Base-by-base conservation (phyloP, 1,140 invertebrate species). In the Drosophila navojoa region DNA sequence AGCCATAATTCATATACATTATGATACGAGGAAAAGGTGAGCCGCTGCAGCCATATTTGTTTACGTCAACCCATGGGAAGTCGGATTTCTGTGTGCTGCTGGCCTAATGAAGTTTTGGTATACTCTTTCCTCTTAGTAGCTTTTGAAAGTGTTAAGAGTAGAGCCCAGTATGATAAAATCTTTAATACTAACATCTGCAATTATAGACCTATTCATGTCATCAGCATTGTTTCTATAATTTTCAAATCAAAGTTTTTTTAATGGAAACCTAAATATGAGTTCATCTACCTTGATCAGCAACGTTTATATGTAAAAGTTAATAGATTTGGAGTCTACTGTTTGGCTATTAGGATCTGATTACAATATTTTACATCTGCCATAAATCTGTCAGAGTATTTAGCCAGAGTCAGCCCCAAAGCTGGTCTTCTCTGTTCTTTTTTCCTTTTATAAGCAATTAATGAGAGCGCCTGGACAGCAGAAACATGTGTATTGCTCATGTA, bases 401-500 rank as follows among this genome's bases (percentile, higher is more conserved):
- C 3, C 7, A 10, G 11, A 19, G 22, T 10, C 3, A 22, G 3
- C 11, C 13, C 9, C 60, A 78, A 49, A 64, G 44, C 42, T 47
- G 32, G 19, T 3, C 9, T 15, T 0, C 5, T 42, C 7, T 15
- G 11, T n/a, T 11, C 13, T 9, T 53, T 16, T 5, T 50, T 10
- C n/a, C 45, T 38, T 61, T 29, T 49, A 40, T 32, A 45, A 38
- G 53, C 61, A 58, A 57, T 76, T 76, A 68, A 73, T 29, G 45
- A 53, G 57, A 52, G 22, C 42, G 42, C 54, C 29, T 45, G n/a
- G 52, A 25, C 60, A 54, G 27, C 27, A 32, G 15, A 29, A 59
- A 82, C 76, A 82, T 79, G 80, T 82, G 79, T 79, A 64, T 40
- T 75, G 81, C 62, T 57, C 78, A 86, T 86, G 81, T 86, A 64